Conservation (phyloP, 64 coral and sea anemone genomes). For the Astreopora myriophthalma region DNA sequence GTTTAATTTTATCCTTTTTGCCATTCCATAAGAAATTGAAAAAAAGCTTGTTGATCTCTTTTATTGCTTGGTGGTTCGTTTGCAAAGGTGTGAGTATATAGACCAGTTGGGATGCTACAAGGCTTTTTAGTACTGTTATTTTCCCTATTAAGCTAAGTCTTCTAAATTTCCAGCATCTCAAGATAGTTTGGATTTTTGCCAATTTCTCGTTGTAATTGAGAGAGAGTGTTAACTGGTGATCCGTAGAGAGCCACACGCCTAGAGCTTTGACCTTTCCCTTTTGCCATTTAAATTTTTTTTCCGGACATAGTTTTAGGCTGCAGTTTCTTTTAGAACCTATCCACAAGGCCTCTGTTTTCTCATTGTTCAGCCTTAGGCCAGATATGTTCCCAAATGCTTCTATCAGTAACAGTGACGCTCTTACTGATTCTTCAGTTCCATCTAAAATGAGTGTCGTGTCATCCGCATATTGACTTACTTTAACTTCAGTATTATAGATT, state of each 20-base stretch:
- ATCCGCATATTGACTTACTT: conserved; percentile 25
- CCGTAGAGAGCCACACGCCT: not conserved
- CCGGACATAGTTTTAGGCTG: not conserved
- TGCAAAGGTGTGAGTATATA: conserved; percentile 10
- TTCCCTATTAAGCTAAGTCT: conserved; percentile 5
- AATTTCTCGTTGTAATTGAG: too few relatives aligned
- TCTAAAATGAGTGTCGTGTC: not conserved
- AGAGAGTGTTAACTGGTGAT: too few relatives aligned
- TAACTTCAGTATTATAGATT: conserved; percentile 1
- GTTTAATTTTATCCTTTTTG: conserved; percentile 29
- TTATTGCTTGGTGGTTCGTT: not conserved
- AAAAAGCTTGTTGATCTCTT: conserved; percentile 1
- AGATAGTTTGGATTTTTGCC: not conserved
- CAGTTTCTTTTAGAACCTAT: not conserved
- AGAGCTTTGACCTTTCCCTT: not conserved
- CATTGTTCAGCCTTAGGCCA: too few relatives aligned
- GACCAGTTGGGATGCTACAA: conserved; percentile 33
- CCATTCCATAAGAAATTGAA: conserved; percentile 43
- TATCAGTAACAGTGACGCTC: too few relatives aligned
- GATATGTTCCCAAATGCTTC: too few relatives aligned
- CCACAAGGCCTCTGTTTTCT: not conserved
- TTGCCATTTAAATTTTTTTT: not conserved
- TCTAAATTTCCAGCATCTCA: not conserved
- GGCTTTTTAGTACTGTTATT: conserved; percentile 21
- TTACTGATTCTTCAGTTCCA: too few relatives aligned